Evolutionary conservation across 2,888 invertebrate species (phyloP), one percentile per base, ranked within the genome.

Genomic region (Amiota mariae): DNA sequence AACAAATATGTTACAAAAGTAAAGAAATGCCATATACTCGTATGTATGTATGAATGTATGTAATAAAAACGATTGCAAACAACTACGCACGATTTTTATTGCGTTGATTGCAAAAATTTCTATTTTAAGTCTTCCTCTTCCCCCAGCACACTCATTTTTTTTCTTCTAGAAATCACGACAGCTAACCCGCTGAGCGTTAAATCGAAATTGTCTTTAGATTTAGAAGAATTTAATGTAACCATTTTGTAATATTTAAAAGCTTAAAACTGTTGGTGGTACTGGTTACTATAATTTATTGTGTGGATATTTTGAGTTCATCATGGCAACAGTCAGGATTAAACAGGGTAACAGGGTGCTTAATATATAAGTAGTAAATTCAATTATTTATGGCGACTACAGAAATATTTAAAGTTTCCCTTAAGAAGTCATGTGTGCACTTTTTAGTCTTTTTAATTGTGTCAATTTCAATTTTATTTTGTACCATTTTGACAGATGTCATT

Each of bases 191-290:
- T 75, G 80, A 72, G 78, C 71, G 75, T 68, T 79, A 76, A 81
- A 81, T 78, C 81, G 77, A 78, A 81, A 77, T 75, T 79, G 72
- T 79, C 77, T 71, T 78, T 76, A 49, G 67, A 72, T 74, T 75
- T 73, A 74, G 73, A 76, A 74, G 74, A 76, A 2, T 48, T 24
- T 3, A n/a, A n/a, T 24, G 24, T 24, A 24, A 24, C 24, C 24
- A 24, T 24, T 24, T 24, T 13, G 12, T 36, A 2, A 36, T 6
- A 4, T 36, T 36, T 2, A 36, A 36, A 36, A 36, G 36, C 36
- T 36, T 36, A 6, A 36, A 36, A n/a, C 20, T 18, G 51, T 56
- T 57, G 46, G 67, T 70, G 70, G 59, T 15, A 51, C 18, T 63
- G 48, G 51, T 49, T 47, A n/a, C 46, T 63, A 51, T 20, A 18